A percentile compares a stretch with the other conserved stretches of the same genome.
These are phyloP conservation scores for Eurystomus glaucurus DNA, from an alignment of 2,797 vertebrate species.

Conservation along the genomic window DNA sequence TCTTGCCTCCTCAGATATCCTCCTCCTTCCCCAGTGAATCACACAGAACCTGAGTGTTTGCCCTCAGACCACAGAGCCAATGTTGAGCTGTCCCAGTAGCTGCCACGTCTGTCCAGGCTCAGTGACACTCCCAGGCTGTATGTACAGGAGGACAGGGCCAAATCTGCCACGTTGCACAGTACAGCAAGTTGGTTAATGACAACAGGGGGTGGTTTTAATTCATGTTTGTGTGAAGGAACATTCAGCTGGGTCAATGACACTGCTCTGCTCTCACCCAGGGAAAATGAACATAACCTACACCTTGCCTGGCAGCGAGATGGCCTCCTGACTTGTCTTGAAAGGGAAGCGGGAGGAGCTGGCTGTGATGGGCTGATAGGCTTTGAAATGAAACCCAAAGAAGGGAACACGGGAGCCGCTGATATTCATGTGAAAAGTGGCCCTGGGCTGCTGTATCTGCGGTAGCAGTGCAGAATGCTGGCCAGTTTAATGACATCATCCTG, in stretches of 20 bases:
- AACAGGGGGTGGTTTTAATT: slow-evolving; percentile 50
- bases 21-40: not conserved
- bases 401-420: not conserved
- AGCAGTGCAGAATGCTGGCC: not conserved
- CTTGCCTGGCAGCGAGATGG: not conserved
- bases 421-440: not conserved
- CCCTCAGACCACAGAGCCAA: not conserved
- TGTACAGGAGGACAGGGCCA: not conserved
- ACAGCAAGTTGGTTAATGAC: not conserved
- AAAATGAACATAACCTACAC: not conserved
- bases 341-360: slow-evolving; percentile 8
- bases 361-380: slow-evolving; percentile 14
- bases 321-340: slow-evolving; percentile 51
- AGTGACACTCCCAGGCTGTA: not conserved
- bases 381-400: slow-evolving; percentile 13
- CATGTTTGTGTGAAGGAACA: not conserved
- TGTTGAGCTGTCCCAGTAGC: not conserved
- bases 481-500: not conserved
- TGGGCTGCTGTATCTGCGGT: not conserved
- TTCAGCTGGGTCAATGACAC: slow-evolving; percentile 36
- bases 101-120: not conserved
- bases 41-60: not conserved
- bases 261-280: not conserved
- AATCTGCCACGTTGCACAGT: accelerated
- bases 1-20: not conserved